phyloP scores from a whole-genome alignment of 1,140 invertebrate species.

The Homarus americanus region DNA sequence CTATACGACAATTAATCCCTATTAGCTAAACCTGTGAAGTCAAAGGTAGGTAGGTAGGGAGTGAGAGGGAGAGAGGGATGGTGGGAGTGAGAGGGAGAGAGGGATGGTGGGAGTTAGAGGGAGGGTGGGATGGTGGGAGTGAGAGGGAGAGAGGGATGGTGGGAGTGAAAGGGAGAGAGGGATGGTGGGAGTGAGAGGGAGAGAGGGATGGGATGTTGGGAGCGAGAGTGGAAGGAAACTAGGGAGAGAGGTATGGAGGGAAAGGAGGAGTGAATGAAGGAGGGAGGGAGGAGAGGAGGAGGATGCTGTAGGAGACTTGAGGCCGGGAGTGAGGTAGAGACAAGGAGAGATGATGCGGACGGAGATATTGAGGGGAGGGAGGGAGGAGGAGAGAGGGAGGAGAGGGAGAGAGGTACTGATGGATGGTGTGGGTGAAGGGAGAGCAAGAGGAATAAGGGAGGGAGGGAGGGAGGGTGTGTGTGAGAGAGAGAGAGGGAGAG shows the following conservation, averaged over 20 bases:
- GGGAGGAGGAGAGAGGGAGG: background rate
- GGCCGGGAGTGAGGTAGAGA: background rate
- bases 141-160: background rate
- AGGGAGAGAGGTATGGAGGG: background rate
- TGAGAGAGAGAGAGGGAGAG: background rate
- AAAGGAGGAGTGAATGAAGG: background rate
- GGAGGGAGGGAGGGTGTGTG: background rate
- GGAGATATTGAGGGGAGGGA: background rate
- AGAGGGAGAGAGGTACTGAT: background rate
- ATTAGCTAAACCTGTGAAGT: conserved; percentile 25
- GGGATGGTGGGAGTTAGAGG: background rate
- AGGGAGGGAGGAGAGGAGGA: background rate
- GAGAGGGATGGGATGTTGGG: background rate
- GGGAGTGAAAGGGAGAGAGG: background rate
- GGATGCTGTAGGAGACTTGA: background rate
- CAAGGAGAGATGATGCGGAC: background rate
- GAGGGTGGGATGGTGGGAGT: background rate
- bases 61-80: background rate
- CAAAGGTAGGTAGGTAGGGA: background rate
- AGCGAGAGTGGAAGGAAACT: background rate
- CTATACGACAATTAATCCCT: conserved; percentile 56
- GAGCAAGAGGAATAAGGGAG: background rate
- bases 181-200: background rate
- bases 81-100: background rate
- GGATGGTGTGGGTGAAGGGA: background rate